phyloP scores from a whole-genome alignment of 2,113 vertebrate species.

The Rissa tridactyla region DNA sequence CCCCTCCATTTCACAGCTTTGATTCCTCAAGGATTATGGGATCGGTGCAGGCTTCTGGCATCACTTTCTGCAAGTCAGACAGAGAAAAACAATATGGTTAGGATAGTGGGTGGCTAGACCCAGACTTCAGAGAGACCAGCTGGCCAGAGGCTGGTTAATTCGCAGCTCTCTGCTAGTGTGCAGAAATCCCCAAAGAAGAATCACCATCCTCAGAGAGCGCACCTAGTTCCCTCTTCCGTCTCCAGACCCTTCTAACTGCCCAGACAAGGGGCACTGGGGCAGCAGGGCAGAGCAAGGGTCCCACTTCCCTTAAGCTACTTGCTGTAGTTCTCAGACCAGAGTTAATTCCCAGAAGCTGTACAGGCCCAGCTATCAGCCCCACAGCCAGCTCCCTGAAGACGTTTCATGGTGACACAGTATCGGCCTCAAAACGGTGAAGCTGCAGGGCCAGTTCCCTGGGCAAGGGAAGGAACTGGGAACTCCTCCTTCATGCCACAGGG shows the following conservation, averaged over 20 bases:
- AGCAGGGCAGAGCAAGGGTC: background rate
- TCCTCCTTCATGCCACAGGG: background rate
- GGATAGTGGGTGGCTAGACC: background rate
- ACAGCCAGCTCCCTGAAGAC: background rate
- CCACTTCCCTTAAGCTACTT: background rate
- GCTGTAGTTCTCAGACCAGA: background rate
- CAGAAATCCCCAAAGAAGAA: background rate
- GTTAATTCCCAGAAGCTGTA: background rate
- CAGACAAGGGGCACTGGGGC: background rate
- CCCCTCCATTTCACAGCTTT: background rate
- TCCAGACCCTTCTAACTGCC: background rate
- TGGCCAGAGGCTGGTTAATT: background rate
- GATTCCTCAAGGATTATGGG: slow-evolving; percentile 32
- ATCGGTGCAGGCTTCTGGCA: background rate
- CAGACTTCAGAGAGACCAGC: background rate
- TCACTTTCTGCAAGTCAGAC: slow-evolving; percentile 51
- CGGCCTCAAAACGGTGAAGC: background rate
- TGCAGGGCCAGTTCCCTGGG: background rate
- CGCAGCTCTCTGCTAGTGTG: background rate
- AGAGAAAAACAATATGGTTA: slow-evolving; percentile 19
- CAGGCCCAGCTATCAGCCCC: background rate
- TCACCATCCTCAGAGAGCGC: background rate
- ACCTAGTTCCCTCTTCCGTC: background rate
- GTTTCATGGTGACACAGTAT: background rate
- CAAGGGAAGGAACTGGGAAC: background rate